Base-by-base conservation (phyloP, 2,888 invertebrate genomes). In the Pandemis heparana region DNA sequence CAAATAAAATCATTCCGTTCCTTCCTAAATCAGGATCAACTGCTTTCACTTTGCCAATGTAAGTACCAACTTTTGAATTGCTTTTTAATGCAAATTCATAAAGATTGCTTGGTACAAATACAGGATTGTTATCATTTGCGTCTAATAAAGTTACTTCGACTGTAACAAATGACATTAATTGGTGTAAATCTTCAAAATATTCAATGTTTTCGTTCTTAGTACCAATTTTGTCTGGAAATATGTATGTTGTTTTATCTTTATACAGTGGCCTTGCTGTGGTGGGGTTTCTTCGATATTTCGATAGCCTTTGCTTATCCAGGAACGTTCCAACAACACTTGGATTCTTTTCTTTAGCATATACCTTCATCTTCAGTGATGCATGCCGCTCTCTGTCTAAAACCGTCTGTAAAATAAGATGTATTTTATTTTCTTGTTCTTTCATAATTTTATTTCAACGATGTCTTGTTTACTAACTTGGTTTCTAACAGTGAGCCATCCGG, bases 111-210 rank as follows among this genome's bases (percentile, higher is more conserved):
- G 97, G 97, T 38, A 97, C 95, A 83, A 98, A 98, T 39, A 96
- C 96, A 0, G 99, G 98, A 80, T 97, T 97, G 82, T 98, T 98
- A 85, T 99, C 98, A 85, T 99, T 99, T 16, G 98, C 97, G 85
- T 99, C 98, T 0, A 97, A 92, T 39, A 98, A 88, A 0, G 97
- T 97, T 0, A 98, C 97, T 90, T 97, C 97, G 0, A 98, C 97
- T 56, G 95, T 95, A 0, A 97, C 98, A 38, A 86, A 94, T 3
- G 95, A 94, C 91, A 94, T 92, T 0, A 94, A 80, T 76, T 94
- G 92, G 60, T 87, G 84, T 5, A 83, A 74, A 53, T 94, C 92
- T 72, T 92, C 92, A 67, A 90, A 83, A 69, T 89, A 92, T 78
- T 94, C 93, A 14, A 94, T 87, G 53, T 94, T 94, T 77, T 94